A percentile compares a stretch with the other conserved stretches of the same genome.
phyloP scores from a whole-genome alignment of 2,888 invertebrate species.

The Acleris literana region DNA sequence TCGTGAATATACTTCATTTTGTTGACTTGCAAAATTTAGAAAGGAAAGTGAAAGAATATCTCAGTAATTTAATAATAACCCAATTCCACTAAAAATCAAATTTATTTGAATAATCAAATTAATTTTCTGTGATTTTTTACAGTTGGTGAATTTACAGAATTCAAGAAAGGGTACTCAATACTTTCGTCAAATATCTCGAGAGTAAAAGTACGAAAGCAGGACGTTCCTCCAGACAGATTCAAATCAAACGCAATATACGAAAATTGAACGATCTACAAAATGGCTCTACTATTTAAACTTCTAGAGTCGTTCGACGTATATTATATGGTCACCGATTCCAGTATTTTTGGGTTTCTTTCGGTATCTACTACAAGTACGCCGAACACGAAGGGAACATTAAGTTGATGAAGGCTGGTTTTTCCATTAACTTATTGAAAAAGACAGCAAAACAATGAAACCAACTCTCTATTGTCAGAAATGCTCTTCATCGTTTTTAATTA shows the following conservation, averaged over 20 bases:
- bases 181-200: slow-evolving; percentile 12
- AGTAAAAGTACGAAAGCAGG: slow-evolving; percentile 9
- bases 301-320: slow-evolving; percentile 13
- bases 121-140: too few species aligned
- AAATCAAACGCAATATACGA: slow-evolving; percentile 33
- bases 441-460: slow-evolving; percentile 3
- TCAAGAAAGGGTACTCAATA: background rate
- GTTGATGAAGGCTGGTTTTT: too few species aligned
- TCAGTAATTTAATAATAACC: background rate
- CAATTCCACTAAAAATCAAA: too few species aligned
- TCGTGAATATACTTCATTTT: too few species aligned
- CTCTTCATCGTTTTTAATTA: too few species aligned
- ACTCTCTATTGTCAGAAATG: too few species aligned
- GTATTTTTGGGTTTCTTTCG: background rate
- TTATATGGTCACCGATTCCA: background rate
- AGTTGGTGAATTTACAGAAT: background rate
- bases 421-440: background rate
- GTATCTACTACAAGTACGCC: too few species aligned
- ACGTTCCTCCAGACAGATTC: slow-evolving; percentile 24
- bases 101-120: too few species aligned
- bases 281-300: slow-evolving; percentile 28
- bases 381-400: too few species aligned
- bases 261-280: slow-evolving; percentile 33
- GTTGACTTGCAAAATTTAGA: too few species aligned
- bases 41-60: too few species aligned